These are phyloP conservation scores for Trachythela sp. DNA, from an alignment of 64 coral and sea anemone genomes.

Conservation along the genomic window DNA sequence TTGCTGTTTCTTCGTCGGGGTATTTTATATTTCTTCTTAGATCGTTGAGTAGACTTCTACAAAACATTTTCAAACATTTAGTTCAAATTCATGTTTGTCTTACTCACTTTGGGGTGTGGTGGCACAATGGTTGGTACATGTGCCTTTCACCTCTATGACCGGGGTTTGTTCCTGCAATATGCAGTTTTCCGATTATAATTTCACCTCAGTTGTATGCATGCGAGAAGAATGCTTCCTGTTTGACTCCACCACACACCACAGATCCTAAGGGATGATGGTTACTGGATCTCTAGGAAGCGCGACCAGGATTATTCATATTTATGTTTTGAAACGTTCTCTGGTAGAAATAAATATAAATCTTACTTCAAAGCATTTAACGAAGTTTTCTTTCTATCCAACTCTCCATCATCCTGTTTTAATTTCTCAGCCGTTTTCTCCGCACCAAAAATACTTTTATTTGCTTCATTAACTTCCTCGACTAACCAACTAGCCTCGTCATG, in stretches of 20 bases:
- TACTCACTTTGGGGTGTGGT: no score
- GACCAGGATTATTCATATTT: no score
- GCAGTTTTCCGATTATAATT: no score
- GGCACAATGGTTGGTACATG: not conserved
- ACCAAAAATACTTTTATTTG: not conserved
- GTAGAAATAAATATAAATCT: not conserved
- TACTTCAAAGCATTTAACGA: not conserved
- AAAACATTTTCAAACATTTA: not conserved
- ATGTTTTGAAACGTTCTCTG: not conserved
- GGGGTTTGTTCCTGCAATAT: no score
- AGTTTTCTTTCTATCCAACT: not conserved
- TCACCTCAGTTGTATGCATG: no score
- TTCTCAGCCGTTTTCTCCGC: not conserved
- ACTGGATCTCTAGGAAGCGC: no score
- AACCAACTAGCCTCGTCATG: not conserved
- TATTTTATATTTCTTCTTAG: not conserved
- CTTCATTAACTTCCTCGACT: constrained; percentile 1
- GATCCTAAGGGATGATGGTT: no score
- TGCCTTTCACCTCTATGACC: no score
- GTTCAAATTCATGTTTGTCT: no score
- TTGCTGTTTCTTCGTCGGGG: not conserved
- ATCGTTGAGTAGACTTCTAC: not conserved
- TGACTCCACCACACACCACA: no score
- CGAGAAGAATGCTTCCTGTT: no score
- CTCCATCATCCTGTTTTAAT: not conserved